Percentiles rank a stretch among this genome's conserved stretches.
Conservation (phyloP, 2,888 invertebrate genomes). For the Ornithoptera alexandrae region DNA sequence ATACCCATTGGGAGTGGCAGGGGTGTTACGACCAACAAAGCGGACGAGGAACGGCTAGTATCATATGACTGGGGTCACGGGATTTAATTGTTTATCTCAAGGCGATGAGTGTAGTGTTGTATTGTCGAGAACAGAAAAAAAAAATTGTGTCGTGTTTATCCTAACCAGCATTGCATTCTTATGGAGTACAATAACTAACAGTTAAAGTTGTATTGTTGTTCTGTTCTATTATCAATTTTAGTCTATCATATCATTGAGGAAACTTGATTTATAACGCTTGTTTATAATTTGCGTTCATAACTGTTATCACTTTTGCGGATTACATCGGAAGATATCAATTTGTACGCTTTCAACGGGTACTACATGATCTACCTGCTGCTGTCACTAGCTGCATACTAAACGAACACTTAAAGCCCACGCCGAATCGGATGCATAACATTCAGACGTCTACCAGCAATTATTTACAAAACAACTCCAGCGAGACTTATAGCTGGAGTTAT, state of each 20-base stretch:
- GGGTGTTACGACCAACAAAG: too few species aligned
- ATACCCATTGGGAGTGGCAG: too few species aligned
- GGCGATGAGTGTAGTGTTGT: too few species aligned
- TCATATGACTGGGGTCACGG: too few species aligned
- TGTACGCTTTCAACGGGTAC: neutral
- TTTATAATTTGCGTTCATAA: neutral
- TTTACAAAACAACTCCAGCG: neutral
- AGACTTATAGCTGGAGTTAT: neutral
- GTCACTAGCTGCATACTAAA: slow-evolving; percentile 7
- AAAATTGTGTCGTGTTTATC: too few species aligned
- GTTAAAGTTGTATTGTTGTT: neutral
- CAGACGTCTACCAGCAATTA: slow-evolving; percentile 3
- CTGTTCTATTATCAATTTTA: neutral
- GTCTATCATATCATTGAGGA: neutral
- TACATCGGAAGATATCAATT: slow-evolving; percentile 1
- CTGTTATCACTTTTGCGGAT: neutral
- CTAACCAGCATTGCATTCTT: too few species aligned
- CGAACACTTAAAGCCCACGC: slow-evolving; percentile 4
- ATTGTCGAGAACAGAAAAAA: too few species aligned
- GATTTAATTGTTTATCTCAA: too few species aligned
- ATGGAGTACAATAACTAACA: too few species aligned
- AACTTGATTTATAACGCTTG: neutral
- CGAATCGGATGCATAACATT: slow-evolving; percentile 5
- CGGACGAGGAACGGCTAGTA: too few species aligned
- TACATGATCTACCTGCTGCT: slow-evolving; percentile 4